These are phyloP conservation scores for Autographa gamma DNA, from an alignment of 2,888 invertebrate species.

Conservation along the genomic window DNA sequence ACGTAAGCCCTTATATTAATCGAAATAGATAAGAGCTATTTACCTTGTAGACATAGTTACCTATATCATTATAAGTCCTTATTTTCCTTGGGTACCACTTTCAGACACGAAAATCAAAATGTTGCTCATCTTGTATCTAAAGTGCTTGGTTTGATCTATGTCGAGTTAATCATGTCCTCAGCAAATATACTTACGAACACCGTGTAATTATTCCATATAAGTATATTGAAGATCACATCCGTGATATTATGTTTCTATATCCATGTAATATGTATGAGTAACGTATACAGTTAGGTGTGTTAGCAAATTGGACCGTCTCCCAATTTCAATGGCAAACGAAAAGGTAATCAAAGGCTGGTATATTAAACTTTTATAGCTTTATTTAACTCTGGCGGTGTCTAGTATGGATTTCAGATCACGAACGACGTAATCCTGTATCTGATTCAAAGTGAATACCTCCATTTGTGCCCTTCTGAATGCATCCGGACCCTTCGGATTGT, in stretches of 20 bases:
- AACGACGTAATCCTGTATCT: constrained; percentile 72
- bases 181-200: neutral
- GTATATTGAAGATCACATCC: constrained; percentile 6
- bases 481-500: constrained; percentile 77
- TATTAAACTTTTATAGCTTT: constrained; percentile 60
- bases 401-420: constrained; percentile 78
- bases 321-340: constrained; percentile 33
- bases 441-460: constrained; percentile 79
- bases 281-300: neutral
- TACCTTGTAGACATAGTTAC: neutral
- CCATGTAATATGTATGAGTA: constrained; percentile 11
- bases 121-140: neutral
- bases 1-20: neutral
- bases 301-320: constrained; percentile 24
- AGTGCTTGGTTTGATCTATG: neutral
- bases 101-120: neutral
- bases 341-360: constrained; percentile 48
- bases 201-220: constrained; percentile 4
- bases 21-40: neutral
- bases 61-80: neutral
- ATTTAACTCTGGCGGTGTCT: constrained; percentile 60
- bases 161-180: constrained; percentile 1
- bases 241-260: constrained; percentile 2
- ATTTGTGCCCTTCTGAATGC: constrained; percentile 78
- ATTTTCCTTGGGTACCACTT: no score